Base-by-base conservation (phyloP, 2,888 invertebrate species). In the Chrysomela aeneicollis region DNA sequence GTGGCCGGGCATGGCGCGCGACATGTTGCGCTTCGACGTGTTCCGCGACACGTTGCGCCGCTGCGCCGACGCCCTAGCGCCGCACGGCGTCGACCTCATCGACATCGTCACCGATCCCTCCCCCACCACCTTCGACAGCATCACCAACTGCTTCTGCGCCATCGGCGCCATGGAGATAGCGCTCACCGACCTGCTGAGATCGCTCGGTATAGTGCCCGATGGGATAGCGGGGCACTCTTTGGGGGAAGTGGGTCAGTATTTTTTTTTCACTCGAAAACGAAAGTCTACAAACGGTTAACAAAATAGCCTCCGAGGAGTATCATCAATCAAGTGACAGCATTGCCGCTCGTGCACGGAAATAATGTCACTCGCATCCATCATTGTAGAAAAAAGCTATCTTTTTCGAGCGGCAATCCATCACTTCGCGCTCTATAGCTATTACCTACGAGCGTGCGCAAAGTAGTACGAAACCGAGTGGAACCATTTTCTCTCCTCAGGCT, bases 151-250 rank as follows among this genome's bases (percentile, higher is more conserved):
- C 50, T 88, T 89, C 79, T 84, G 87, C 10, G 85, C 86, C 51
- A 88, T 88, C 70, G 86, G 87, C 49, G 86, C 88, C 30, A 71
- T 79, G 17, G 77, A 72, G 85, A 92, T 98, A 64, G 96, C 94
- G 21, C 85, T 98, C 6, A 93, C 95, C 0, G 97, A 98, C 83
- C 83, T 94, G 59, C 85, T 98, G 65, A 86, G 85, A 59, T 85
- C 85, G 15, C 79, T 91, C 22, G 93, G 92, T 67, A 86, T 98
- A 32, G 83, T 85, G 30, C 95, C 97, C 4, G 95, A 97, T 82
- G 96, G 96, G 60, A 93, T 98, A 77, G 87, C 97, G 58, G 97
- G 97, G 0, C 97, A 98, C 83, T 97, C 96, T 53, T 92, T 92
- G 6, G 94, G 94, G 21, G 94, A 95, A 83, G 85, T 92, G 73